phyloP scores from a whole-genome alignment of 35 echinoderm and acorn worm species.

The Apostichopus californicus region DNA sequence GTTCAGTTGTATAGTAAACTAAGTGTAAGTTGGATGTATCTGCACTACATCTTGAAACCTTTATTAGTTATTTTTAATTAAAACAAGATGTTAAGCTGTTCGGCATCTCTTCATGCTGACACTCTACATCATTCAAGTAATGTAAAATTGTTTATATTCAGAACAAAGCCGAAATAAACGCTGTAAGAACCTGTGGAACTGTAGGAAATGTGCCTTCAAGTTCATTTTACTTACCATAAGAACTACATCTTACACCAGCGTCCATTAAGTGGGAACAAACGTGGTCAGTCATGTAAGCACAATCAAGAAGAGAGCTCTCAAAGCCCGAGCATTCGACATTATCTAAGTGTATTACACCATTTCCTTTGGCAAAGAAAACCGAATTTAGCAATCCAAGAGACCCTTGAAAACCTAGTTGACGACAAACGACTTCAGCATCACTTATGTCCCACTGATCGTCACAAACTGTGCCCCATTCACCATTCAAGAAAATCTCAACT shows the following conservation, averaged over 20 bases:
- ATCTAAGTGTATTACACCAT: neutral
- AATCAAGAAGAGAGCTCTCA: neutral
- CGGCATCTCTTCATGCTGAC: no score
- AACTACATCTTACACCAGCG: neutral
- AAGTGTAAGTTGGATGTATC: no score
- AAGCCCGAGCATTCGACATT: neutral
- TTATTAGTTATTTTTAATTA: no score
- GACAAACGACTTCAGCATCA: slow-evolving; percentile 30
- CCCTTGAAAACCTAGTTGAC: neutral
- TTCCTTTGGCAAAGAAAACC: neutral
- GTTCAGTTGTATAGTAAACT: no score
- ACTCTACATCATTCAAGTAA: neutral
- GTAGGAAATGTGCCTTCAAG: no score
- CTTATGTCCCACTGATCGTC: slow-evolving; percentile 42
- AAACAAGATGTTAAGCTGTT: no score
- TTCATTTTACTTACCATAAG: no score
- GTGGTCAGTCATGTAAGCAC: neutral
- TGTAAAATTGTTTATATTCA: neutral
- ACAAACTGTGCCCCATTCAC: slow-evolving; percentile 48
- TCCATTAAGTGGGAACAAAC: neutral
- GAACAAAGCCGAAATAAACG: no score
- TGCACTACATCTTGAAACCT: no score
- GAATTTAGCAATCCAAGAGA: neutral
- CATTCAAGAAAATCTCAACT: slow-evolving; percentile 22
- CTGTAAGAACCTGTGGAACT: no score